Evolutionary conservation across 2,888 invertebrate species (phyloP).

Genomic region (Monochamus alternatus): DNA sequence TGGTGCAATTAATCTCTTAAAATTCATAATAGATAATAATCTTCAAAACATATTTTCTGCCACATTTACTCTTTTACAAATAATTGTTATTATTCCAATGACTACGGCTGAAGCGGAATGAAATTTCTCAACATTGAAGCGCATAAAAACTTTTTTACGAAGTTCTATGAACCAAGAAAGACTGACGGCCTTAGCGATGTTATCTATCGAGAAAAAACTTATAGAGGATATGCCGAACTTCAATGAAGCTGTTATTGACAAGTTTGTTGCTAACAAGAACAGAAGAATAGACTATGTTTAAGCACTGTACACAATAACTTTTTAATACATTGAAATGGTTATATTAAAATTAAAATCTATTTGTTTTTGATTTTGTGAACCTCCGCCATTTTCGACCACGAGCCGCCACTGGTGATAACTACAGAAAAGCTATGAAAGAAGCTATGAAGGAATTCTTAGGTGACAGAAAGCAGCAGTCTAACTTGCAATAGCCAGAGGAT

Average conservation of each 20-base stretch:
- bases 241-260: constrained; percentile 43
- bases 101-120: constrained; percentile 45
- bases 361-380: background rate
- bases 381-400: no score
- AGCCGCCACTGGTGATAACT: background rate
- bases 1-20: constrained; percentile 41
- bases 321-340: background rate
- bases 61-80: constrained; percentile 48
- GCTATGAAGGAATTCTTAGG: no score
- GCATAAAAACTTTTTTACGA: constrained; percentile 49
- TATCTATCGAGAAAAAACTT: constrained; percentile 49
- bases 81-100: constrained; percentile 51
- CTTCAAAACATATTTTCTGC: constrained; percentile 49
- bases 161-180: constrained; percentile 48
- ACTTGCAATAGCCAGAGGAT: no score
- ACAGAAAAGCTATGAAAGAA: no score
- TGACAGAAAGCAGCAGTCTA: no score
- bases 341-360: background rate
- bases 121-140: constrained; percentile 44
- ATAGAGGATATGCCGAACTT: constrained; percentile 43
- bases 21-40: constrained; percentile 47
- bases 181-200: constrained; percentile 45
- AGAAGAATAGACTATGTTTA: constrained; percentile 38
- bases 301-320: constrained; percentile 3
- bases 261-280: constrained; percentile 39